phyloP scores from a whole-genome alignment of 1,140 invertebrate genomes.

The Drosophila erecta region DNA sequence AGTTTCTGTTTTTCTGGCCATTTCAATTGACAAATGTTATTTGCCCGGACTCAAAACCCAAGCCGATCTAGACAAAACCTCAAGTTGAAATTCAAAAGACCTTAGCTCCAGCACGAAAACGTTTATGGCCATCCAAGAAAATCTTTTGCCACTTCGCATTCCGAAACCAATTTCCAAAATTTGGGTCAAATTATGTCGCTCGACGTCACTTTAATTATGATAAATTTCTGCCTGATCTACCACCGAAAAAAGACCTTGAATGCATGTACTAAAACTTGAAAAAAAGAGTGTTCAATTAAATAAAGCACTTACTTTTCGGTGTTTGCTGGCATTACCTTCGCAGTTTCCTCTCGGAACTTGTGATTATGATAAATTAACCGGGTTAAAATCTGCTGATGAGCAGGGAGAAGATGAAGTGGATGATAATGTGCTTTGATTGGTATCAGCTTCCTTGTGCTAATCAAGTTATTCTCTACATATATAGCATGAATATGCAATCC shows the following conservation, averaged over 20 bases:
- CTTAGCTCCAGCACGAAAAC: conserved; percentile 59
- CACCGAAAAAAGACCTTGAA: conserved; percentile 27
- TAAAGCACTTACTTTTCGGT: conserved; percentile 31
- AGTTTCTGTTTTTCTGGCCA: conserved; percentile 54
- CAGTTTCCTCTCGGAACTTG: conserved; percentile 38
- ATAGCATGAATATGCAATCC: background rate
- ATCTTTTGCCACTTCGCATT: conserved; percentile 57
- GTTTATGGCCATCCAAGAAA: conserved; percentile 55
- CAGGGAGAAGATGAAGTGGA: background rate
- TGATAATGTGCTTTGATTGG: conserved; percentile 9
- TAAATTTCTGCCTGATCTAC: conserved; percentile 54
- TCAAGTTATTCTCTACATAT: conserved; percentile 9
- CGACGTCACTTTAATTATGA: conserved; percentile 63
- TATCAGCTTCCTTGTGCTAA: conserved; percentile 12
- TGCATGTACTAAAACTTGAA: conserved; percentile 15
- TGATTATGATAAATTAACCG: conserved; percentile 30
- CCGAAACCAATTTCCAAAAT: conserved; percentile 45
- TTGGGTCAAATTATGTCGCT: conserved; percentile 76
- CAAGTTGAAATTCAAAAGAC: conserved; percentile 41
- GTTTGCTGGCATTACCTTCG: conserved; percentile 35
- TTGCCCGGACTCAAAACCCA: conserved; percentile 16
- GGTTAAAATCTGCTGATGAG: conserved; percentile 3
- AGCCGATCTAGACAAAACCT: conserved; percentile 49
- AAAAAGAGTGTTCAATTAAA: conserved; percentile 44
- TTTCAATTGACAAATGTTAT: conserved; percentile 78